phyloP scores from a whole-genome alignment of 2,888 invertebrate genomes.

The Macroteleia sp. region DNA sequence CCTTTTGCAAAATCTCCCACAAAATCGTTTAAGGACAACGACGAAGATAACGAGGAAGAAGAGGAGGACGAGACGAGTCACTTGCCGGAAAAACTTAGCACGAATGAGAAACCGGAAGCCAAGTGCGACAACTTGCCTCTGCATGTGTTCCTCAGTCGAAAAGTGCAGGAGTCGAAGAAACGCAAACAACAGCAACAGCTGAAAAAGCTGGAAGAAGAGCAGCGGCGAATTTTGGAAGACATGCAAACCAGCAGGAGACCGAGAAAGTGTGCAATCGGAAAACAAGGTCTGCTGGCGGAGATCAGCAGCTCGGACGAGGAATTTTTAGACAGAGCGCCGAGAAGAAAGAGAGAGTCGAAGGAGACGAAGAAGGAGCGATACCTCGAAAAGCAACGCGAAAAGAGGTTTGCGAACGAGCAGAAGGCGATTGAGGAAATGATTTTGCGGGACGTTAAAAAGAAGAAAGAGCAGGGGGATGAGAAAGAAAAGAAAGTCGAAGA shows the following conservation, averaged over 20 bases:
- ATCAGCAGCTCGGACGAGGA: constrained; percentile 84
- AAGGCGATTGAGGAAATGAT: constrained; percentile 82
- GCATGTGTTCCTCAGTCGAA: constrained; percentile 79
- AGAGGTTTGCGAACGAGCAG: constrained; percentile 82
- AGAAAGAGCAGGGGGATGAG: constrained; percentile 69
- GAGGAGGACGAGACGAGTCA: constrained; percentile 77
- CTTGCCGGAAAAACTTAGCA: constrained; percentile 82
- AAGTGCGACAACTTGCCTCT: constrained; percentile 80
- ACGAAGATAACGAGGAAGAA: constrained; percentile 49
- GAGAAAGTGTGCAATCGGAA: constrained; percentile 91
- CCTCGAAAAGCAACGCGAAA: constrained; percentile 81
- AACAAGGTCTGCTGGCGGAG: constrained; percentile 91
- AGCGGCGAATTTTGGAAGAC: constrained; percentile 75
- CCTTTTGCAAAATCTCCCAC: constrained; percentile 8
- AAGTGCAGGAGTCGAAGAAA: constrained; percentile 80
- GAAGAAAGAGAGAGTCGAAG: constrained; percentile 78
- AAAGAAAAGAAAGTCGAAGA: constrained; percentile 29
- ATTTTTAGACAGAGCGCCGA: constrained; percentile 61
- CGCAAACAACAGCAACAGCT: constrained; percentile 76
- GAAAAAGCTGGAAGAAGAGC: constrained; percentile 75
- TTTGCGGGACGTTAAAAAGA: constrained; percentile 78
- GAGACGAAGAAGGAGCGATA: constrained; percentile 81
- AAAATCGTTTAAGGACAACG: constrained; percentile 17
- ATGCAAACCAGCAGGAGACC: constrained; percentile 84
- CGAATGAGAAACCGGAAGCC: constrained; percentile 78